Evolutionary conservation across 1,140 invertebrate species (phyloP).

Genomic region (Macrotrachela quadricornifera): DNA sequence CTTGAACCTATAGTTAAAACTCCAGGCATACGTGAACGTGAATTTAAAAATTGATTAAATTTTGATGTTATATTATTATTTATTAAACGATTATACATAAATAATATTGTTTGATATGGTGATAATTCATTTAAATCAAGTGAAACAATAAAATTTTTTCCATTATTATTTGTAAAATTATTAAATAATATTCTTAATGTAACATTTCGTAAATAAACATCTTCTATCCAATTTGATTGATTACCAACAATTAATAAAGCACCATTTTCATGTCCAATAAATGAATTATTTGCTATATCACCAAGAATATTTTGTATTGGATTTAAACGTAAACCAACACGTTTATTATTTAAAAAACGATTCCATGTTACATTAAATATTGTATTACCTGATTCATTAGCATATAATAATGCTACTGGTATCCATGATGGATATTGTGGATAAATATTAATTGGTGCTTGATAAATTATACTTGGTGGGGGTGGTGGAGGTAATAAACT

Average conservation of each 20-base stretch:
- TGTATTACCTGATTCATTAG: conserved; percentile 6
- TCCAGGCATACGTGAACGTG: too few relatives aligned
- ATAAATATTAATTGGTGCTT: too few relatives aligned
- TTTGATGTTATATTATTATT: too few relatives aligned
- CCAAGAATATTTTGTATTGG: conserved; percentile 25
- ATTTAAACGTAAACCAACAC: conserved; percentile 21
- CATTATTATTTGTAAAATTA: conserved; percentile 61
- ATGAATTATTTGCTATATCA: conserved; percentile 45
- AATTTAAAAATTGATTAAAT: too few relatives aligned
- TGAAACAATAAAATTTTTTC: conserved; percentile 38
- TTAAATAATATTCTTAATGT: conserved; percentile 58
- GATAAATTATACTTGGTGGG: too few relatives aligned
- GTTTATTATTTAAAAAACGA: conserved; percentile 18
- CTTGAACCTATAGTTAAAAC: too few relatives aligned
- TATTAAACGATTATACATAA: too few relatives aligned
- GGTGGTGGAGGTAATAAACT: too few relatives aligned
- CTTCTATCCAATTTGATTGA: conserved; percentile 27
- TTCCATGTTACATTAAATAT: conserved; percentile 25
- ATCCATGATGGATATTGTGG: too few relatives aligned
- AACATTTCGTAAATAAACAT: conserved; percentile 24
- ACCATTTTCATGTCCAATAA: conserved; percentile 54
- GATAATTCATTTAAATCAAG: too few relatives aligned
- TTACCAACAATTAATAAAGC: conserved; percentile 64
- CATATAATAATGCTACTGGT: background rate
- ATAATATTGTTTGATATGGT: too few relatives aligned